phyloP scores from a whole-genome alignment of 2,888 invertebrate species.

The Molorchus minor region DNA sequence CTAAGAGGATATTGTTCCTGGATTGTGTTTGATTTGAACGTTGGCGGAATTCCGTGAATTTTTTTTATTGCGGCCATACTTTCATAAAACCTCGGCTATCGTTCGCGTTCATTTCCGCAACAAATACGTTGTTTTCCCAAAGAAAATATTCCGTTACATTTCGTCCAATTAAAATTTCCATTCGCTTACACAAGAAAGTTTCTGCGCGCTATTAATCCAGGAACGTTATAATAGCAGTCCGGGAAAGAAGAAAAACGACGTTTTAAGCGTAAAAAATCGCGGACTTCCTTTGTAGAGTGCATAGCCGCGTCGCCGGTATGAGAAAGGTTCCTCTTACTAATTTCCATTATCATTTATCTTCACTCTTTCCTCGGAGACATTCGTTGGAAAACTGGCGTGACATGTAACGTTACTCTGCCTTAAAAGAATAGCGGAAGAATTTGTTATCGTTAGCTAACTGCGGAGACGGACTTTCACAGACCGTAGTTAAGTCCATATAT shows the following conservation, averaged over 20 bases:
- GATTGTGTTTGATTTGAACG: constrained; percentile 17
- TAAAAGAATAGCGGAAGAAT: constrained; percentile 47
- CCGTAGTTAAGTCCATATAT: constrained; percentile 38
- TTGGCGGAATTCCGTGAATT: too few species aligned
- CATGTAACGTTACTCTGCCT: constrained; percentile 52
- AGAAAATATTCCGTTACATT: constrained; percentile 13
- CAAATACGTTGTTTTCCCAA: not conserved
- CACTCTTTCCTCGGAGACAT: constrained; percentile 27
- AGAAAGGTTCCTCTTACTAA: constrained; percentile 57
- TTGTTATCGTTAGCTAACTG: constrained; percentile 52
- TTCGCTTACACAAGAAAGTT: constrained; percentile 10
- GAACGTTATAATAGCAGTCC: constrained; percentile 4
- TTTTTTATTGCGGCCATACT: too few species aligned
- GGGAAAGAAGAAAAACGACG: constrained; percentile 40
- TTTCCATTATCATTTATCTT: constrained; percentile 63
- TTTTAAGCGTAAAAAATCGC: constrained; percentile 46
- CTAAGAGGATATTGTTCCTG: constrained; percentile 17
- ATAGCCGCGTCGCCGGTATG: constrained; percentile 52
- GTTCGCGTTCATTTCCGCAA: too few species aligned
- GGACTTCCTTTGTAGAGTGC: constrained; percentile 51
- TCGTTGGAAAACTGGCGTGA: constrained; percentile 49
- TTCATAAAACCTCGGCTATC: too few species aligned
- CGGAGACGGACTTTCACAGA: constrained; percentile 27
- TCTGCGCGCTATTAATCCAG: constrained; percentile 12
- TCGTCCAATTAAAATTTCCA: constrained; percentile 12